Evolutionary conservation across 2,113 vertebrate genomes (phyloP).

Genomic region (Odontophorus gujanensis): DNA sequence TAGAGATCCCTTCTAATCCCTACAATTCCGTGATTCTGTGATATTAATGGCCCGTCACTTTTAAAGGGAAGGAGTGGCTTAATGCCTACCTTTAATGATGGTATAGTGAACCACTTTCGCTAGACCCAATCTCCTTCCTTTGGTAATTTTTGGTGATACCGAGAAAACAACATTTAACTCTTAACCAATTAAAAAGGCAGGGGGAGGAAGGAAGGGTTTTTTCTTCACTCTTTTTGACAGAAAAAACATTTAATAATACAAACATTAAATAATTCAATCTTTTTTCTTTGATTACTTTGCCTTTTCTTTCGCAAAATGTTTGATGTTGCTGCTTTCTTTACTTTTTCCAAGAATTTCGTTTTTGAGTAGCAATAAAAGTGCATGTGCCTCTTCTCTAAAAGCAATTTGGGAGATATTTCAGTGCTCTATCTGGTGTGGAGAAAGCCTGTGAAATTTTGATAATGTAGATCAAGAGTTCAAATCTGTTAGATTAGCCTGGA

Average conservation of each 20-base stretch:
- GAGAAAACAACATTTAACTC: neutral
- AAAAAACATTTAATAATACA: conserved; percentile 77
- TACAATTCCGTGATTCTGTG: no score
- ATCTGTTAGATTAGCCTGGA: neutral
- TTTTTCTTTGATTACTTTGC: conserved; percentile 67
- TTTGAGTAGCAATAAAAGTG: conserved; percentile 41
- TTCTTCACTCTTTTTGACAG: conserved; percentile 12
- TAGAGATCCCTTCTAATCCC: no score
- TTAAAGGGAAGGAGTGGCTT: neutral
- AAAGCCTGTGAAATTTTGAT: neutral
- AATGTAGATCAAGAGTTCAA: neutral
- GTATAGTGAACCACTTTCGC: neutral
- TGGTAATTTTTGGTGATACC: neutral
- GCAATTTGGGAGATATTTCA: neutral
- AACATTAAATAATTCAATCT: conserved; percentile 76
- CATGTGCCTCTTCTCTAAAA: neutral
- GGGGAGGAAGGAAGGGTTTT: neutral
- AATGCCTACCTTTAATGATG: neutral
- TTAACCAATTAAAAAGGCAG: neutral
- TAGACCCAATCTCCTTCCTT: neutral
- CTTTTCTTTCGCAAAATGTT: conserved; percentile 51
- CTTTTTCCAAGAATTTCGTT: conserved; percentile 48
- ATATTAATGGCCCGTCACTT: neutral
- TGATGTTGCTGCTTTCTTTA: conserved; percentile 67
- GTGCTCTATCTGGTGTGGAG: neutral